A percentile compares a stretch with the other conserved stretches of the same genome.
Conservation (phyloP, 2,888 invertebrate genomes). For the Xestia c-nigrum region DNA sequence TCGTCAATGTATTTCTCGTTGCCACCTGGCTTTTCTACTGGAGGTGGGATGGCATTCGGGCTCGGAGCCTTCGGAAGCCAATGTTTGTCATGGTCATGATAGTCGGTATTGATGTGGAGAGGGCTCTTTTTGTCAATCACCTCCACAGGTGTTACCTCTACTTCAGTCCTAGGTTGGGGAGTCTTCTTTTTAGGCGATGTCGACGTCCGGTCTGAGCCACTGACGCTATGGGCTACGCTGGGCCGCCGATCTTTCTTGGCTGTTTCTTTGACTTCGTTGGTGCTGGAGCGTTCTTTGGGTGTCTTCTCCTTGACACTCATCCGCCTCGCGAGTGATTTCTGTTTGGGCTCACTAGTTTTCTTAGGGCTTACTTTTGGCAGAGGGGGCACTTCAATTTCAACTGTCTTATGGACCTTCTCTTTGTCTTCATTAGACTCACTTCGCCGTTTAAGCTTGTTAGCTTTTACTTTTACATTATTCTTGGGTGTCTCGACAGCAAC, state of each 20-base stretch:
- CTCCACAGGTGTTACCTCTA: slow-evolving; percentile 68
- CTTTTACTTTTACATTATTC: slow-evolving; percentile 75
- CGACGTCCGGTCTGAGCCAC: slow-evolving; percentile 59
- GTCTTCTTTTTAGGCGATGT: slow-evolving; percentile 74
- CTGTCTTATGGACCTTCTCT: slow-evolving; percentile 70
- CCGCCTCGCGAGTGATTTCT: slow-evolving; percentile 71
- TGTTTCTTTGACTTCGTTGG: slow-evolving; percentile 69
- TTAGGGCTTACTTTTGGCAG: slow-evolving; percentile 75
- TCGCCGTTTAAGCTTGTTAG: slow-evolving; percentile 67
- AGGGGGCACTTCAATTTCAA: slow-evolving; percentile 61
- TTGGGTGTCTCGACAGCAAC: slow-evolving; percentile 66
- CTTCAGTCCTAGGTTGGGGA: slow-evolving; percentile 53
- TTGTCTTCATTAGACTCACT: slow-evolving; percentile 82
- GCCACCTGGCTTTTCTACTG: slow-evolving; percentile 84
- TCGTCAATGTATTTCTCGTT: slow-evolving; percentile 88
- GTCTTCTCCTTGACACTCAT: slow-evolving; percentile 73
- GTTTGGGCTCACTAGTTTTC: slow-evolving; percentile 76
- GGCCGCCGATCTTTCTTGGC: slow-evolving; percentile 66
- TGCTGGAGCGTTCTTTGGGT: slow-evolving; percentile 65
- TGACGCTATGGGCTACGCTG: slow-evolving; percentile 59
- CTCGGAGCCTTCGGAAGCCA: slow-evolving; percentile 85
- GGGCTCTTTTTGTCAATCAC: slow-evolving; percentile 76
- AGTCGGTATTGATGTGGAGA: slow-evolving; percentile 73
- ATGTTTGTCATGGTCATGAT: slow-evolving; percentile 80
- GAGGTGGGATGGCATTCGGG: slow-evolving; percentile 82